Conservation (phyloP, 2,113 vertebrate species). For the Ornithorhynchus anatinus region DNA sequence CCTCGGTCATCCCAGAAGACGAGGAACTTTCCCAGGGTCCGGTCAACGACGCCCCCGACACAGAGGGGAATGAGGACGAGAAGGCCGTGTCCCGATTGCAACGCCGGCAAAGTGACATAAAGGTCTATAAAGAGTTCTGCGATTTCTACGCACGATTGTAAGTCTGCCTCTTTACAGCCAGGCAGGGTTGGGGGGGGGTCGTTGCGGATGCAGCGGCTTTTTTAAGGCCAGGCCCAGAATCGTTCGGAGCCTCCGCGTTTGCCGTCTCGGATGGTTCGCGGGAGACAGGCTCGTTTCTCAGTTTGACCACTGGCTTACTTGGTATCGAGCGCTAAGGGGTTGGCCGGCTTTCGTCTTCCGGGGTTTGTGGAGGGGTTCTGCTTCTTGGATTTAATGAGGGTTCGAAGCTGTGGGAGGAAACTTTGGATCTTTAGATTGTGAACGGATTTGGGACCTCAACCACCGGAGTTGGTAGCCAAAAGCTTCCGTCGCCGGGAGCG, state of each 20-base stretch:
- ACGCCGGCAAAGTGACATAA: constrained; percentile 89
- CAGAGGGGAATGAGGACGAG: constrained; percentile 73
- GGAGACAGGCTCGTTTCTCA: too few species aligned
- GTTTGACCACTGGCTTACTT: too few species aligned
- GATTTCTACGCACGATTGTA: constrained; percentile 97
- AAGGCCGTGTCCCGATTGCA: constrained; percentile 88
- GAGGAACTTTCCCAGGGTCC: constrained; percentile 65
- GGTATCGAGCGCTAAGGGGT: too few species aligned
- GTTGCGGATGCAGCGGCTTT: background rate
- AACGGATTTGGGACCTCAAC: too few species aligned
- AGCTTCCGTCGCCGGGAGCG: too few species aligned
- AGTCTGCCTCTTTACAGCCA: constrained; percentile 68
- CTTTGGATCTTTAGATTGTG: too few species aligned
- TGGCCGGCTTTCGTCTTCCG: background rate
- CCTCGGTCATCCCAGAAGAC: constrained; percentile 81
- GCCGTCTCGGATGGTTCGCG: too few species aligned
- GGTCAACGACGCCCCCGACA: constrained; percentile 57
- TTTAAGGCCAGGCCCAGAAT: too few species aligned
- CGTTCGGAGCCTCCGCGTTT: too few species aligned
- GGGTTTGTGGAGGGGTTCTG: background rate
- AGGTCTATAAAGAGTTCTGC: constrained; percentile 98
- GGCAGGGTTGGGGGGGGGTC: background rate
- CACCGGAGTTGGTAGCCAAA: too few species aligned
- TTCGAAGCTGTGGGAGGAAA: too few species aligned
- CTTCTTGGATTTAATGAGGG: too few species aligned